Base-by-base conservation (phyloP, 2,797 vertebrate species). In the Eremophila alpestris region DNA sequence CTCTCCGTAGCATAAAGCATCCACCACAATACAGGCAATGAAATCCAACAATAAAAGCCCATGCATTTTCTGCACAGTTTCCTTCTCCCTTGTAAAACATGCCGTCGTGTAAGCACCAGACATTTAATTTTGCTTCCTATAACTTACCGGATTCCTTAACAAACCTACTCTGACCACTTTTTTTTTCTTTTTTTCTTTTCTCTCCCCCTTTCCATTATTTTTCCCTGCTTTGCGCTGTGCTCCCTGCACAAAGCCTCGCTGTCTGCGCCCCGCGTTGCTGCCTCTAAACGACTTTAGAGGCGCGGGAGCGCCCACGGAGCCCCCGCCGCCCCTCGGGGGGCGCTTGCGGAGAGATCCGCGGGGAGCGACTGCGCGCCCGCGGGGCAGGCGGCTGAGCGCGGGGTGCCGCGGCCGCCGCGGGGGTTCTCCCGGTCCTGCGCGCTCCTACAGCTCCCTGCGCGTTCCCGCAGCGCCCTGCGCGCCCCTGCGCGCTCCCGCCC, bases 31-130 rank as follows among this genome's bases (percentile, higher is more conserved):
- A 62, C 93, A 89, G 89, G 90, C 89, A 93, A 79, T 93, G 95
- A 95, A 96, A 95, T 67, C 89, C 95, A 93, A 82, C 93, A 87
- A 93, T 91, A 95, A 96, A 95, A 95, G 87, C 82, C 84, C 76
- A 77, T 90, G 94, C 90, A 87, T 90, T 93, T 95, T 94, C 94
- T 93, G 91, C 94, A 83, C 79, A 43, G 96, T 91, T 94, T 74
- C 95, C 90, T 95, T 87, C 93, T 71, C 64, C 95, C 96, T 93
- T 87, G 94, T 95, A 96, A 97, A 96, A 96, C 89, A 85, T 88
- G 69, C 93, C 55, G 64, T 94, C 95, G 63, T 89, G 95, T 95
- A 95, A 96, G 94, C 77, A 87, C 94, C 93, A 94, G 93, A 76
- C 89, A 87, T 92, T 81, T 96, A 58, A 92, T 74, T 95, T 94